A percentile compares a stretch with the other conserved stretches of the same genome.
Conservation (phyloP, 2,113 vertebrate species). For the Paralichthys olivaceus region DNA sequence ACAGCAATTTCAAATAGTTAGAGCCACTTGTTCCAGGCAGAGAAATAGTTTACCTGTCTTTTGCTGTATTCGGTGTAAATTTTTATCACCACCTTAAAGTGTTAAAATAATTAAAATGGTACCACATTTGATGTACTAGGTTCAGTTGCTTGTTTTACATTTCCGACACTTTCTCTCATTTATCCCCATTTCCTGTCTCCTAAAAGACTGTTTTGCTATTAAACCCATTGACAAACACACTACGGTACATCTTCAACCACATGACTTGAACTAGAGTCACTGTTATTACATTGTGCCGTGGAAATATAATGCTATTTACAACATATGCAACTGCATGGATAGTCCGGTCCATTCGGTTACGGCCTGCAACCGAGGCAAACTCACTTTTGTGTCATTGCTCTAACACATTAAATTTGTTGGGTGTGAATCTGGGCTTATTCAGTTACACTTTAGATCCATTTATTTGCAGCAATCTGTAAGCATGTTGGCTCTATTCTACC, state of each 20-base stretch:
- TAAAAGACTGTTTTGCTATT: constrained; percentile 52
- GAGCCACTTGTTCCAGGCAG: constrained; percentile 52
- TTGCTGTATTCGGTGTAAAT: constrained; percentile 49
- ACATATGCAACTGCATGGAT: constrained; percentile 56
- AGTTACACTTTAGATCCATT: constrained; percentile 14
- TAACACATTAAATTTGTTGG: constrained; percentile 18
- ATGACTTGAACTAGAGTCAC: constrained; percentile 66
- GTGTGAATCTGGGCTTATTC: constrained; percentile 3
- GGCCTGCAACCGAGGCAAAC: constrained; percentile 40
- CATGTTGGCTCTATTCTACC: constrained; percentile 1
- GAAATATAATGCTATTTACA: constrained; percentile 77
- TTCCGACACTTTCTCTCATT: constrained; percentile 13
- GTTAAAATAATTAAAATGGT: constrained; percentile 68
- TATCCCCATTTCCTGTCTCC: constrained; percentile 15
- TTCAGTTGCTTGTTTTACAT: constrained; percentile 38
- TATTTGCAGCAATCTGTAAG: constrained; percentile 1
- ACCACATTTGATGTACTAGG: constrained; percentile 71
- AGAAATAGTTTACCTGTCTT: constrained; percentile 50
- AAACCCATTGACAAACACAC: constrained; percentile 67
- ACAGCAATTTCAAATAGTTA: constrained; percentile 67
- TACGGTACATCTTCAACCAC: constrained; percentile 71
- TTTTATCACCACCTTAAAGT: constrained; percentile 54
- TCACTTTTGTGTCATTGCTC: constrained; percentile 41
- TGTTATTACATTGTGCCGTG: constrained; percentile 65
- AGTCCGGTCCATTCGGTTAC: constrained; percentile 22